Base-by-base conservation (phyloP, 2,888 invertebrate species). In the Thumatha senex region DNA sequence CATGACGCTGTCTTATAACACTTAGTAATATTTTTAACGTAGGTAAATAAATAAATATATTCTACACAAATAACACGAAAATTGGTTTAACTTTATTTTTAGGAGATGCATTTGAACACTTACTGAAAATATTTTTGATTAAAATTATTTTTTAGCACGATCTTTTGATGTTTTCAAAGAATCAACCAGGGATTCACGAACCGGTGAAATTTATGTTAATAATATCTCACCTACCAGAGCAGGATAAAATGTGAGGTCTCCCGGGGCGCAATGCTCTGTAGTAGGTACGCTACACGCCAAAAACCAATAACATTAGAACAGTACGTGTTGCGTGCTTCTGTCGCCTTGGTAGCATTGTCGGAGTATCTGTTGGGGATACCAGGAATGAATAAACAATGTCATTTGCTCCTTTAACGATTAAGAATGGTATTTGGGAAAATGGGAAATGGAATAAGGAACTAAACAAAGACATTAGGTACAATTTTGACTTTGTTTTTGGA, bases 281-380 rank as follows among this genome's bases (percentile, higher is more conserved):
- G 67, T 70, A 58, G 79, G 79, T 78, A 77, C 81, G 38, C 34
- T 10, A 42, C 48, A 43, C 43, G 50, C 48, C 48, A 80, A 72
- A 84, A 86, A 86, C 86, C 88, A 87, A 89, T 88, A 88, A 83
- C 86, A 86, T 89, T 88, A 86, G 80, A 74, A 72, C 70, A 68
- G 75, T 75, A 83, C 80, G 80, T 82, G 83, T 72, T 76, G 73
- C 72, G 73, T 67, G 67, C 63, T 72, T 63, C 70, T 84, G 82
- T 76, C 77, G 65, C 71, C 77, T 75, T 77, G 71, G 80, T 80
- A 75, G 63, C 58, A 57, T 63, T 55, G 51, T 58, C 51, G 54
- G 51, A 63, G 44, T 46, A 52, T 44, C 54, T 51, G 12, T 45
- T 36, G 51, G 48, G 60, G 50, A 51, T 44, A 62, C 54, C 40